Percentiles rank a stretch among this genome's conserved stretches.
Conservation (phyloP, 2,113 vertebrate genomes). For the Alouatta palliata region DNA sequence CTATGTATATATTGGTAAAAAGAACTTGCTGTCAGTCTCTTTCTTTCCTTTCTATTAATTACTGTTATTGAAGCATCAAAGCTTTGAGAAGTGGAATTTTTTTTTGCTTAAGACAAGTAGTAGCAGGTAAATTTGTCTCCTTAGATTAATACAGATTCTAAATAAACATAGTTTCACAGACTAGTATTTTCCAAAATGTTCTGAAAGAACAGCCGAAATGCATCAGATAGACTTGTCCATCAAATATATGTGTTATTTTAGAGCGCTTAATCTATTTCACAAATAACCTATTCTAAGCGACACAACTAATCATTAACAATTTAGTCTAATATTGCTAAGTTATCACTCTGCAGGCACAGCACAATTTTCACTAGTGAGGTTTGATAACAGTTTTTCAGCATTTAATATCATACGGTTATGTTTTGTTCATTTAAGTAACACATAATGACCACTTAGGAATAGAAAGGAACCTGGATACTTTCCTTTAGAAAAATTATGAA, state of each 20-base stretch:
- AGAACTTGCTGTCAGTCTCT: background rate
- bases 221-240: slow-evolving; percentile 8
- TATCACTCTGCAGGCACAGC: slow-evolving; percentile 22
- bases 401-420: background rate
- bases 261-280: slow-evolving; percentile 31
- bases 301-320: background rate
- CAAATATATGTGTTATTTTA: slow-evolving; percentile 27
- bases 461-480: slow-evolving; percentile 20
- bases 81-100: slow-evolving; percentile 19
- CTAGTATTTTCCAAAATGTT: slow-evolving; percentile 46
- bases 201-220: background rate
- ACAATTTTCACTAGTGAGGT: slow-evolving; percentile 11
- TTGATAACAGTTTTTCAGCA: slow-evolving; percentile 25
- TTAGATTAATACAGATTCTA: slow-evolving; percentile 17
- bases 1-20: background rate
- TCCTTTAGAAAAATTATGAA: background rate
- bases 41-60: slow-evolving; percentile 15
- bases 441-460: background rate
- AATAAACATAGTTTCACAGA: slow-evolving; percentile 35
- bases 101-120: slow-evolving; percentile 11
- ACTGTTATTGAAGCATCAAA: background rate
- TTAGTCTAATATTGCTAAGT: slow-evolving; percentile 8
- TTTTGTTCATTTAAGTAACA: slow-evolving; percentile 39
- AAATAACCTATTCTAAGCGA: slow-evolving; percentile 28
- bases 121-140: slow-evolving; percentile 18